phyloP scores from a whole-genome alignment of 2,888 invertebrate species.

The Eugnorisma glareosa region DNA sequence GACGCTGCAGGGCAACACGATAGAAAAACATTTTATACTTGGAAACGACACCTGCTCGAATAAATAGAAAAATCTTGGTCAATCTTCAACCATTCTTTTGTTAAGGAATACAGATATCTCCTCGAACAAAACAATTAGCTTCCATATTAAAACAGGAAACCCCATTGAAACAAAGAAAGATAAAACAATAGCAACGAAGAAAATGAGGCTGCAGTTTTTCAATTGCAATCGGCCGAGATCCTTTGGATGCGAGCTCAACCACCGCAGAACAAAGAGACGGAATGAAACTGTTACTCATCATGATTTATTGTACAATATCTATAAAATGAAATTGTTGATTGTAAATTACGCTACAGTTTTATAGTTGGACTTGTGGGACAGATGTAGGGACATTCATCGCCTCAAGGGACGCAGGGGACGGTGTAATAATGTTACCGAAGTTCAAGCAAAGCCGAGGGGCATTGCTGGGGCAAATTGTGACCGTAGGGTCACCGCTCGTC shows the following conservation, averaged over 20 bases:
- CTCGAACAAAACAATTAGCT: constrained; percentile 73
- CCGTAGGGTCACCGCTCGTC: constrained; percentile 84
- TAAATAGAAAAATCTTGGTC: constrained; percentile 80
- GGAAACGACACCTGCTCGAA: constrained; percentile 83
- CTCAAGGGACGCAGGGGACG: constrained; percentile 85
- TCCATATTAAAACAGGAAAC: constrained; percentile 74
- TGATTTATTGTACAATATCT: constrained; percentile 84
- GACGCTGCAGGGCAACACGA: constrained; percentile 79
- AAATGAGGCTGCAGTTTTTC: constrained; percentile 81
- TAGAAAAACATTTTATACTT: constrained; percentile 85
- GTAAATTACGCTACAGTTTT: constrained; percentile 84
- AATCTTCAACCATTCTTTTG: constrained; percentile 67
- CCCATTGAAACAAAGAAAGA: constrained; percentile 72
- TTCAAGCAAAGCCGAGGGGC: constrained; percentile 86
- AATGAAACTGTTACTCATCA: constrained; percentile 77
- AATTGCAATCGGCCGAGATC: constrained; percentile 76
- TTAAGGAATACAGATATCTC: constrained; percentile 72
- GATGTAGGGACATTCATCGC: constrained; percentile 85
- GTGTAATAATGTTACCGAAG: constrained; percentile 87
- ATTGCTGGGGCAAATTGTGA: constrained; percentile 84
- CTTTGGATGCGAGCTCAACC: constrained; percentile 70
- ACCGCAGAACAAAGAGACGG: constrained; percentile 76
- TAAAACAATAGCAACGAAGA: constrained; percentile 75
- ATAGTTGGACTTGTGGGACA: constrained; percentile 83
- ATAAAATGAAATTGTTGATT: constrained; percentile 85